These are phyloP conservation scores for Athalia cordata DNA, from an alignment of 2,888 invertebrate species.

Conservation along the genomic window DNA sequence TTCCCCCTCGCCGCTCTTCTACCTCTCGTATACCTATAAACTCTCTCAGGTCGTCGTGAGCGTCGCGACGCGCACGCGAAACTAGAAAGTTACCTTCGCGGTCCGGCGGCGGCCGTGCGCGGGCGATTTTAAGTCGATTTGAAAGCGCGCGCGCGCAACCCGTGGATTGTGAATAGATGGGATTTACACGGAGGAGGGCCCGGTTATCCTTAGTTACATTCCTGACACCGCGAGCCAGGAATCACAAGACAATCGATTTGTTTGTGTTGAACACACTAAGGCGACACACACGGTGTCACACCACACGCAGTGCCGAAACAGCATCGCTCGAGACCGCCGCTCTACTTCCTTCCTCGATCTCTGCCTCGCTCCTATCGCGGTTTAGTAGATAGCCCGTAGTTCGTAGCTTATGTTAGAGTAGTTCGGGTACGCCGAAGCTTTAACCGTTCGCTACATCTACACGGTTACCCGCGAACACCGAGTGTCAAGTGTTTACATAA, in stretches of 20 bases:
- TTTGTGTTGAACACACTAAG: conserved; percentile 35
- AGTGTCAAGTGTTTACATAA: conserved; percentile 2
- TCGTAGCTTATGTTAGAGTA: not conserved
- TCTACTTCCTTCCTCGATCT: conserved; percentile 30
- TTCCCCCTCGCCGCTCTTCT: not conserved
- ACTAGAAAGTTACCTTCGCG: conserved; percentile 30
- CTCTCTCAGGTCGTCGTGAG: too few species aligned
- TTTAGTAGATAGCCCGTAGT: not conserved
- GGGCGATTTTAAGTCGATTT: conserved; percentile 11
- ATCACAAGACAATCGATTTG: conserved; percentile 43
- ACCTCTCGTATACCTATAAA: not conserved
- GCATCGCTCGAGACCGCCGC: conserved; percentile 21
- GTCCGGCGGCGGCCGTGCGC: conserved; percentile 3
- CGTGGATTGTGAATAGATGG: not conserved
- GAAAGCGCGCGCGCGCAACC: conserved; percentile 12
- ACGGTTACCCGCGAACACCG: not conserved
- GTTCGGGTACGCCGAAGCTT: conserved; percentile 7
- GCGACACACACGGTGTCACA: conserved; percentile 26
- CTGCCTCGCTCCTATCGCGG: conserved; percentile 23
- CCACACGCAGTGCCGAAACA: conserved; percentile 38
- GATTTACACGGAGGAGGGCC: not conserved
- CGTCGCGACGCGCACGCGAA: conserved; percentile 17
- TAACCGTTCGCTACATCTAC: not conserved
- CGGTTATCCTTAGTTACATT: conserved; percentile 13
- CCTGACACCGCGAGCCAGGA: conserved; percentile 32